Conservation (phyloP, 2,888 invertebrate species). For the Drymonia ruficornis region DNA sequence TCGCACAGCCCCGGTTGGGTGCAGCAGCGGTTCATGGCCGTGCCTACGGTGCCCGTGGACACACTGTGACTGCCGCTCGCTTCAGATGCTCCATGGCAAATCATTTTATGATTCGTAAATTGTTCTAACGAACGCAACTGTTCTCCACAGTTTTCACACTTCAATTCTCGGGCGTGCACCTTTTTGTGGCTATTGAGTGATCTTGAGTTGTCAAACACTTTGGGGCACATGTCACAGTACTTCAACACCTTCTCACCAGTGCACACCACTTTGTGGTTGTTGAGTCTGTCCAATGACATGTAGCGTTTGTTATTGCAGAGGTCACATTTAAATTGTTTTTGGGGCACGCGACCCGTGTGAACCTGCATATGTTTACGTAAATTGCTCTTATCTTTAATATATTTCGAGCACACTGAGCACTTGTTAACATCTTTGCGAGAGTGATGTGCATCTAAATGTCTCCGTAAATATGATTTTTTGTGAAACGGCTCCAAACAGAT, state of each 20-base stretch:
- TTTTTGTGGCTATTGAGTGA: conserved; percentile 83
- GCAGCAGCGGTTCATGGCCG: conserved; percentile 70
- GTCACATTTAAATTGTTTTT: conserved; percentile 83
- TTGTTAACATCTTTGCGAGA: conserved; percentile 83
- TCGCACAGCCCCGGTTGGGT: conserved; percentile 79
- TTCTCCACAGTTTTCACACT: conserved; percentile 81
- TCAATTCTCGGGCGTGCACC: conserved; percentile 81
- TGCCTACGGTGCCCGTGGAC: conserved; percentile 33
- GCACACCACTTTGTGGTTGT: conserved; percentile 82
- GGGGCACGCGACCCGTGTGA: conserved; percentile 81
- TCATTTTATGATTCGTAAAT: conserved; percentile 79
- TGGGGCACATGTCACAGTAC: conserved; percentile 83
- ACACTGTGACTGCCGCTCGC: conserved; percentile 59
- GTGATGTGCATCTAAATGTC: conserved; percentile 80
- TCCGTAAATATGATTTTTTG: conserved; percentile 78
- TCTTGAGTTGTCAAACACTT: conserved; percentile 83
- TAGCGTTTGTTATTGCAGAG: conserved; percentile 82
- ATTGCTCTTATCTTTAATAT: conserved; percentile 83
- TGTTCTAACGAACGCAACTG: conserved; percentile 81
- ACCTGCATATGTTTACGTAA: conserved; percentile 84
- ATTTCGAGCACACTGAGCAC: conserved; percentile 82
- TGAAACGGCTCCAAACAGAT: conserved; percentile 82
- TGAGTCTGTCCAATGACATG: conserved; percentile 81
- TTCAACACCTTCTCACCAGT: conserved; percentile 81
- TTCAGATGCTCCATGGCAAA: conserved; percentile 70